These are phyloP conservation scores for Hypomecis atomaria DNA, from an alignment of 2,888 invertebrate species.

Conservation along the genomic window DNA sequence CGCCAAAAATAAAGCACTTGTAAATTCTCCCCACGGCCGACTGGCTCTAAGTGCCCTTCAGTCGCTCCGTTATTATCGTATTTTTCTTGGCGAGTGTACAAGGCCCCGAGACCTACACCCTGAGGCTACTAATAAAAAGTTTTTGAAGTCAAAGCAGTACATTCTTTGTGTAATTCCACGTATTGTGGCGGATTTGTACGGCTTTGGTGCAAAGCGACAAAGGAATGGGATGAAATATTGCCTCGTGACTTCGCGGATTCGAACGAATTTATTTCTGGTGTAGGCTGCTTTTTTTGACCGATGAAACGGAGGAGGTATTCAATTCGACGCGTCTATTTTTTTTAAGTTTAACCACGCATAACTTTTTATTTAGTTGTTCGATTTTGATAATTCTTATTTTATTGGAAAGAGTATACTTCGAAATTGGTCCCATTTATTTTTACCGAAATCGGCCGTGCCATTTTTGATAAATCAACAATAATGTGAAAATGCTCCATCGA, in stretches of 20 bases:
- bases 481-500: no score
- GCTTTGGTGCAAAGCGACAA: conserved; percentile 30
- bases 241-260: conserved; percentile 19
- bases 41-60: conserved; percentile 63
- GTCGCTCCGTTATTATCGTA: conserved; percentile 63
- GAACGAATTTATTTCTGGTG: conserved; percentile 19
- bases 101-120: conserved; percentile 42
- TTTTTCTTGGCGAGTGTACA: conserved; percentile 56
- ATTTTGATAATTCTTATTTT: no score
- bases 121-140: conserved; percentile 43
- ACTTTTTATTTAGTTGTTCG: no score
- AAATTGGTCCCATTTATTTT: no score
- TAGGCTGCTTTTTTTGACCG: conserved; percentile 7
- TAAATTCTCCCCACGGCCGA: conserved; percentile 61
- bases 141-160: conserved; percentile 41
- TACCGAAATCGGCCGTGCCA: no score
- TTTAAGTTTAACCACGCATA: no score
- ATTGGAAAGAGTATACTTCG: no score
- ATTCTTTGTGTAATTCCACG: conserved; percentile 39
- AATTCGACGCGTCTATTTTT: no score
- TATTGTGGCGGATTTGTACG: conserved; percentile 36
- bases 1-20: conserved; percentile 52
- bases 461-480: no score
- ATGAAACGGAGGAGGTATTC: no score
- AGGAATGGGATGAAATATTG: conserved; percentile 39